Evolutionary conservation across 2,113 vertebrate species (phyloP).

Genomic region (Scomber colias): DNA sequence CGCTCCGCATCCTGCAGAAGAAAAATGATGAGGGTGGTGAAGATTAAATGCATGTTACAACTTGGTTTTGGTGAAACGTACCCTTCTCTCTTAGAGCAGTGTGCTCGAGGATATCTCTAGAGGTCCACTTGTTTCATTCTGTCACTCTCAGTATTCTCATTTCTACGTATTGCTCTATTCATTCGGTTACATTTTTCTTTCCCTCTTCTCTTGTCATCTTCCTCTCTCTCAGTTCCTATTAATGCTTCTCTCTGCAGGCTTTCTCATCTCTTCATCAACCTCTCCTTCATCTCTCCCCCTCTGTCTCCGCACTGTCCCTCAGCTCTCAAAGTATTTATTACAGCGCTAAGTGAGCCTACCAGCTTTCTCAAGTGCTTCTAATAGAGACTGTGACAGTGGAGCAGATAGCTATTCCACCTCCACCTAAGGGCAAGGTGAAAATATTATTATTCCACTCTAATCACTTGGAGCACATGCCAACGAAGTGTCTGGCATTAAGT

Average conservation of each 20-base stretch:
- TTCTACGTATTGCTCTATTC: not conserved
- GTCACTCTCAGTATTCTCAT: slow-evolving; percentile 20
- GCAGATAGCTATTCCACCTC: slow-evolving; percentile 65
- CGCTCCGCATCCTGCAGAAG: slow-evolving; percentile 36
- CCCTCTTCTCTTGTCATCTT: not conserved
- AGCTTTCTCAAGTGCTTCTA: slow-evolving; percentile 65
- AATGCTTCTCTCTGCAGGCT: slow-evolving; percentile 12
- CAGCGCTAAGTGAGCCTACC: slow-evolving; percentile 60
- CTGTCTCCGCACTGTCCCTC: slow-evolving; percentile 45
- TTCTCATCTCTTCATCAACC: slow-evolving; percentile 56
- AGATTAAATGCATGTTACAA: slow-evolving; percentile 46
- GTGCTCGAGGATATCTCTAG: slow-evolving; percentile 17
- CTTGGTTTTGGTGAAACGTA: not conserved
- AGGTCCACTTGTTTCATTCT: slow-evolving; percentile 18
- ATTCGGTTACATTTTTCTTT: slow-evolving; percentile 16
- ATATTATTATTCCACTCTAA: slow-evolving; percentile 60
- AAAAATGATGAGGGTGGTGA: slow-evolving; percentile 6
- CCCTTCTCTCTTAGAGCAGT: slow-evolving; percentile 22
- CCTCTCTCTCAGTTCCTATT: slow-evolving; percentile 8
- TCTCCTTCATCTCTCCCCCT: slow-evolving; percentile 37
- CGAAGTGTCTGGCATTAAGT: slow-evolving; percentile 12
- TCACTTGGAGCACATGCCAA: slow-evolving; percentile 30
- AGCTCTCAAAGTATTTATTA: slow-evolving; percentile 66
- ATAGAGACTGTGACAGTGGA: slow-evolving; percentile 55
- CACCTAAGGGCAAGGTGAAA: slow-evolving; percentile 68